Evolutionary conservation across 2,888 invertebrate species (phyloP).

Genomic region (Aphodius granarius): DNA sequence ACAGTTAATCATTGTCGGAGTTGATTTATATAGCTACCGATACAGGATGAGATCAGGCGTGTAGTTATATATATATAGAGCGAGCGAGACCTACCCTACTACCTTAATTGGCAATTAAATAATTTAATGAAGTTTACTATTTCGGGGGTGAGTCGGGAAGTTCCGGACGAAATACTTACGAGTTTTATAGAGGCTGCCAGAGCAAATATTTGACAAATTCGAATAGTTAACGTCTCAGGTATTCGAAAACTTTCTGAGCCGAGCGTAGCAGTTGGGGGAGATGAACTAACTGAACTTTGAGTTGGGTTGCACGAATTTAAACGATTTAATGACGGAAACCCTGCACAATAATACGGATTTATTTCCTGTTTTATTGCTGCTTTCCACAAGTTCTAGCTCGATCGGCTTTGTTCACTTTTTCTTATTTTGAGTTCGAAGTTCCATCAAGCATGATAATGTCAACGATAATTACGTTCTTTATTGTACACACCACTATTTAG

Average conservation of each 20-base stretch:
- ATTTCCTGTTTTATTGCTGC: no score
- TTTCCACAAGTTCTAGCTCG: no score
- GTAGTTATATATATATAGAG: background rate
- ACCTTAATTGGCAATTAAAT: conserved; percentile 1
- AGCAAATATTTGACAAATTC: background rate
- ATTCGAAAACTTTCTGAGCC: background rate
- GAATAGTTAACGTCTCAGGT: background rate
- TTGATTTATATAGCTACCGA: conserved; percentile 4
- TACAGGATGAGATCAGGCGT: background rate
- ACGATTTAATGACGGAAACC: background rate
- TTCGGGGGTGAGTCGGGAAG: background rate
- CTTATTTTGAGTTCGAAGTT: no score
- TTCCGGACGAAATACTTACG: background rate
- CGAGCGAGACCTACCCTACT: background rate
- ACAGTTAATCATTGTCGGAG: background rate
- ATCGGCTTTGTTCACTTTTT: no score
- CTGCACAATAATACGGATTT: background rate
- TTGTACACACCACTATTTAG: no score
- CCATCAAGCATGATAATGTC: no score
- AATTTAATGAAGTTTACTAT: background rate
- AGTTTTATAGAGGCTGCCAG: background rate
- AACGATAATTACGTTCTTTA: no score
- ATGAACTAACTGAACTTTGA: background rate
- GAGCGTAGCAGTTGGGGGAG: background rate
- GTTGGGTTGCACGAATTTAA: background rate